Conservation (phyloP, 2,113 vertebrate species). For the Eupsittula cactorum region DNA sequence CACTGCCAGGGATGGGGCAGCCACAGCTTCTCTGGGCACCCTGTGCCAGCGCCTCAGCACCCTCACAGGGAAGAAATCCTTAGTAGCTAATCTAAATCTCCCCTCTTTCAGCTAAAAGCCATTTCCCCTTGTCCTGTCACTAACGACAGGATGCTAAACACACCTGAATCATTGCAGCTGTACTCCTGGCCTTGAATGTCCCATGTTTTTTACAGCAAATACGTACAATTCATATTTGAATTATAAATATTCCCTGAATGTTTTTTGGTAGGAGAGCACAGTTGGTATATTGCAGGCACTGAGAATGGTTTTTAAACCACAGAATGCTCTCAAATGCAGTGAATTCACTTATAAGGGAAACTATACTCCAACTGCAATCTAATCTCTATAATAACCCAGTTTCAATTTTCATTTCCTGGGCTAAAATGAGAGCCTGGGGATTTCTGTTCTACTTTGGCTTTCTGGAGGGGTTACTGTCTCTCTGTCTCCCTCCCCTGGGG, state of each 20-base stretch:
- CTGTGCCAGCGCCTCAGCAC: background rate
- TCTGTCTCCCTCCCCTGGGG: background rate
- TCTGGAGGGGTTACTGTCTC: background rate
- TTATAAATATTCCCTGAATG: background rate
- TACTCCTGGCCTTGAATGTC: background rate
- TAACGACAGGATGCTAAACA: background rate
- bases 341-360: background rate
- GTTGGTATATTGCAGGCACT: background rate
- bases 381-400: background rate
- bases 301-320: background rate
- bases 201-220: background rate
- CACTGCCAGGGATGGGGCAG: background rate
- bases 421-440: background rate
- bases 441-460: background rate
- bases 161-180: background rate
- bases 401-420: constrained; percentile 1
- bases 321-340: background rate
- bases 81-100: background rate
- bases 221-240: background rate
- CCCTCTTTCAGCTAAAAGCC: background rate
- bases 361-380: background rate
- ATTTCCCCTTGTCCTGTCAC: background rate
- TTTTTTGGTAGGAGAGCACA: background rate
- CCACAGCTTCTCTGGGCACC: background rate
- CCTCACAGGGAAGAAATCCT: background rate